These are phyloP conservation scores for Hippocampus guttulatus DNA, from an alignment of 2,113 vertebrate genomes.

Conservation along the genomic window DNA sequence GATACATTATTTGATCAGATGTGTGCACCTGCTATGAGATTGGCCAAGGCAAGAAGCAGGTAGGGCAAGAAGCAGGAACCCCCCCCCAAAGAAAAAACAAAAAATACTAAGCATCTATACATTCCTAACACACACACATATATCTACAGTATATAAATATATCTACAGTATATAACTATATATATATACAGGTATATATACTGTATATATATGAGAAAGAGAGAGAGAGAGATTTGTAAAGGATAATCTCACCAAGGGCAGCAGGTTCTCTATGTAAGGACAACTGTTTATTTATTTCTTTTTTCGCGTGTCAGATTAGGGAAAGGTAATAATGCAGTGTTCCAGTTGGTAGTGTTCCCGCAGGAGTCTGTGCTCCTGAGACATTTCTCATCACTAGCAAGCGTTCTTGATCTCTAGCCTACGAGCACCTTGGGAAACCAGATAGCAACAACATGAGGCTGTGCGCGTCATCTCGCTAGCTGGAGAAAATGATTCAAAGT, in stretches of 20 bases:
- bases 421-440: slow-evolving; percentile 36
- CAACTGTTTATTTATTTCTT: neutral
- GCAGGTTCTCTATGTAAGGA: neutral
- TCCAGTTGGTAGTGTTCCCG: slow-evolving; percentile 31
- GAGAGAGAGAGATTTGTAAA: too few relatives aligned
- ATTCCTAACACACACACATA: too few relatives aligned
- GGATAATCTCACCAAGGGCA: neutral
- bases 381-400: slow-evolving; percentile 37
- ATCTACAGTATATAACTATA: too few relatives aligned
- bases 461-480: slow-evolving; percentile 45
- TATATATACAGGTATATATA: too few relatives aligned
- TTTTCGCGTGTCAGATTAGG: slow-evolving; percentile 25
- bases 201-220: too few relatives aligned
- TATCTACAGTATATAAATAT: too few relatives aligned
- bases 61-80: too few relatives aligned
- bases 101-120: too few relatives aligned
- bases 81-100: too few relatives aligned
- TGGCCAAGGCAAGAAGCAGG: too few relatives aligned
- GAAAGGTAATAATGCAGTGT: slow-evolving; percentile 35
- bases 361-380: slow-evolving; percentile 31
- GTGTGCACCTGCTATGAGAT: too few relatives aligned
- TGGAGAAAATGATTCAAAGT: slow-evolving; percentile 47
- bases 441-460: slow-evolving; percentile 21
- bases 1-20: too few relatives aligned
- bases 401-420: slow-evolving; percentile 43